Conservation (phyloP, 1,140 invertebrate species). For the Drosophila subpulchrella region DNA sequence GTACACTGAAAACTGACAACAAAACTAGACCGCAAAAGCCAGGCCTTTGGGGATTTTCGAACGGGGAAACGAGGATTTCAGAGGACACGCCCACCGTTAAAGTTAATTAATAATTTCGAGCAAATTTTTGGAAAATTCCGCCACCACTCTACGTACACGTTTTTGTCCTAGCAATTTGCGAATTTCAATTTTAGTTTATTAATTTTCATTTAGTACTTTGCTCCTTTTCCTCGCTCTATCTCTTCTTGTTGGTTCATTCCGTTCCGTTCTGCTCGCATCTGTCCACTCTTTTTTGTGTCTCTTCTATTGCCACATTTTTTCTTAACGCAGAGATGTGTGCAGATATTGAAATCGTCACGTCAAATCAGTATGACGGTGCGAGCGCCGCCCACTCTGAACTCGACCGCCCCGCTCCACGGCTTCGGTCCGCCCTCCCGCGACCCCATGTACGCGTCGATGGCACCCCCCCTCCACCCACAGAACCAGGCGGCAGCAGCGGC, state of each 20-base stretch:
- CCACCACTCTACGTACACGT: constrained; percentile 16
- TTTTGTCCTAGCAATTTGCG: constrained; percentile 22
- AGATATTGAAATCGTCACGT: constrained; percentile 95
- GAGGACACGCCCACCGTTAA: constrained; percentile 39
- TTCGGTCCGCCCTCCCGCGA: constrained; percentile 84
- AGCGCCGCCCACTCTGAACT: constrained; percentile 86
- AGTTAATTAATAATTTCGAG: constrained; percentile 32
- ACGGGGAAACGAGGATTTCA: background rate
- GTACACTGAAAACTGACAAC: constrained; percentile 3
- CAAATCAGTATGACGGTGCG: constrained; percentile 94
- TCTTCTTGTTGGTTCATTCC: constrained; percentile 64
- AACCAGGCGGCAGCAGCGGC: constrained; percentile 60
- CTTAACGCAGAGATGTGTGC: constrained; percentile 85
- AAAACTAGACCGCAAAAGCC: constrained; percentile 40
- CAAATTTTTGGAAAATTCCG: constrained; percentile 10
- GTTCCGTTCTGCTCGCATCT: constrained; percentile 69
- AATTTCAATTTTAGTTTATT: constrained; percentile 31
- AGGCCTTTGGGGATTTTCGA: background rate
- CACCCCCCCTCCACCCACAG: constrained; percentile 74
- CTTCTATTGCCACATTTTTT: constrained; percentile 85
- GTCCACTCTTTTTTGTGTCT: constrained; percentile 82
- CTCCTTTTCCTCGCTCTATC: constrained; percentile 45
- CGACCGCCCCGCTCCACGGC: constrained; percentile 84
- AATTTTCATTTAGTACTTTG: constrained; percentile 36
- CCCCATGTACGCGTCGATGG: constrained; percentile 84